These are phyloP conservation scores for Rotaria macrura DNA, from an alignment of 2,888 invertebrate genomes.

Conservation along the genomic window DNA sequence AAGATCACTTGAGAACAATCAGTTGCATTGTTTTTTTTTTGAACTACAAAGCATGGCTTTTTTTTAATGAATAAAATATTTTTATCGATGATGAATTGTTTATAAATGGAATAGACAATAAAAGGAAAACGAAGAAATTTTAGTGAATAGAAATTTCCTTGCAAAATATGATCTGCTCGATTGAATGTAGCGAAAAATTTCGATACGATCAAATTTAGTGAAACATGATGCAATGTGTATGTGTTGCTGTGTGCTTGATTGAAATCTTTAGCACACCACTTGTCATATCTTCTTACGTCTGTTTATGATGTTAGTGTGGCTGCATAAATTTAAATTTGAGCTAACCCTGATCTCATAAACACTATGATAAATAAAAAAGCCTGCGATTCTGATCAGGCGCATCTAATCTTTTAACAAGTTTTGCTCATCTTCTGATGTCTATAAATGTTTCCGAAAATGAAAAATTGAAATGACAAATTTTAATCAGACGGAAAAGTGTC, in stretches of 20 bases:
- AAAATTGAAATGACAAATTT: neutral
- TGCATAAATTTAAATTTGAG: slow-evolving; percentile 8
- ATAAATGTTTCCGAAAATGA: neutral
- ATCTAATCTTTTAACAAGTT: slow-evolving; percentile 21
- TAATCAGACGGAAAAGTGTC: slow-evolving; percentile 10
- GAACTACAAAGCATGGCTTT: no score
- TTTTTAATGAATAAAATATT: no score
- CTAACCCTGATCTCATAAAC: neutral
- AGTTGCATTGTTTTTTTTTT: neutral
- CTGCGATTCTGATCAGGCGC: slow-evolving; percentile 15
- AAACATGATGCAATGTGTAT: neutral
- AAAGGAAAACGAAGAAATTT: no score
- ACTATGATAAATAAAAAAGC: neutral
- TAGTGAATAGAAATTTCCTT: neutral
- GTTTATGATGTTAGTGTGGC: neutral
- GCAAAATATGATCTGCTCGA: neutral
- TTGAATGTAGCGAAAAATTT: neutral
- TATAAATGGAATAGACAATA: no score
- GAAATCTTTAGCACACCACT: neutral
- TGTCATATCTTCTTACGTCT: neutral
- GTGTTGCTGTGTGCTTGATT: neutral
- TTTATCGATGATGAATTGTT: no score
- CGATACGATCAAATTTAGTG: neutral
- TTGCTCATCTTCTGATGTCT: neutral
- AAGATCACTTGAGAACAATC: neutral